Percentiles rank a stretch among this genome's conserved stretches.
Conservation (phyloP, 2,888 invertebrate genomes). For the Temnothorax ravouxi region DNA sequence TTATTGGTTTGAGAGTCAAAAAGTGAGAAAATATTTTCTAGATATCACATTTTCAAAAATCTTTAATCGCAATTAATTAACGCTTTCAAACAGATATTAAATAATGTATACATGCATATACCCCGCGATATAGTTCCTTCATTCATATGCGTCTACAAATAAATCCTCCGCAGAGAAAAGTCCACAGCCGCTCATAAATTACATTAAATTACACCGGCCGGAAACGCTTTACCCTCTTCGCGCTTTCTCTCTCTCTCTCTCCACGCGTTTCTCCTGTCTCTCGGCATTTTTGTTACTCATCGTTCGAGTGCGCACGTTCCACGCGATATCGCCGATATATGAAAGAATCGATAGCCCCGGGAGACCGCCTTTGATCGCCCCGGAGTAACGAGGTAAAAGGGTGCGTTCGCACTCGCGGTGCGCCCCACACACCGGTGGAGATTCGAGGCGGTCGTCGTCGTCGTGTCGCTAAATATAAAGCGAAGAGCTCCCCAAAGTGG, state of each 20-base stretch:
- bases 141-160: slow-evolving; percentile 26
- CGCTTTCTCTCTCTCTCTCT: slow-evolving; percentile 17
- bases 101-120: neutral
- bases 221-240: slow-evolving; percentile 46
- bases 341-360: slow-evolving; percentile 65
- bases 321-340: slow-evolving; percentile 26
- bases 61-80: neutral
- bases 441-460: slow-evolving; percentile 65
- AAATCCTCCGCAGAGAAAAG: slow-evolving; percentile 10
- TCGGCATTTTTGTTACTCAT: slow-evolving; percentile 35
- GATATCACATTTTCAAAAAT: neutral
- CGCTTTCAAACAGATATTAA: neutral
- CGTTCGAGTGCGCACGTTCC: slow-evolving; percentile 26
- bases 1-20: neutral
- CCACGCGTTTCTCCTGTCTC: slow-evolving; percentile 20
- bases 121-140: neutral
- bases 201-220: slow-evolving; percentile 44
- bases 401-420: slow-evolving; percentile 53
- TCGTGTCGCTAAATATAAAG: slow-evolving; percentile 84
- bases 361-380: slow-evolving; percentile 67
- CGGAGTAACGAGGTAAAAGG: slow-evolving; percentile 57
- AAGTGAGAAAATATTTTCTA: neutral
- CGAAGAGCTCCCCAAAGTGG: slow-evolving; percentile 73
- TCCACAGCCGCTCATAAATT: slow-evolving; percentile 39
- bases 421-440: slow-evolving; percentile 53